A percentile compares a stretch with the other conserved stretches of the same genome.
These are phyloP conservation scores for Crepidodera aurea DNA, from an alignment of 2,888 invertebrate species.

Conservation along the genomic window DNA sequence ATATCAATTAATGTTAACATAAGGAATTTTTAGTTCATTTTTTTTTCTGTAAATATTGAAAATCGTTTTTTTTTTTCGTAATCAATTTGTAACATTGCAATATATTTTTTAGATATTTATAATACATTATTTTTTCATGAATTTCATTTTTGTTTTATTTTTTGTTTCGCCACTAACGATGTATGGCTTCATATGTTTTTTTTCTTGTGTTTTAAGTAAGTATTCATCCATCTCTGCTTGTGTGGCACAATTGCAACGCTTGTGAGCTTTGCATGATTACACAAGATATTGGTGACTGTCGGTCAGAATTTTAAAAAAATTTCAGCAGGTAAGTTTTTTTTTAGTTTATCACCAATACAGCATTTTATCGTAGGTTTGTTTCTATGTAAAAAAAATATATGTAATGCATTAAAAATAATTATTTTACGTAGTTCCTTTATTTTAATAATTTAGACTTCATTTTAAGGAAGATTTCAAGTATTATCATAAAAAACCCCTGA, in stretches of 20 bases:
- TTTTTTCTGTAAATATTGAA: conserved; percentile 10
- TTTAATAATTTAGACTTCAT: no score
- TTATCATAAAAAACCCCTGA: no score
- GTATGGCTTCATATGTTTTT: conserved; percentile 29
- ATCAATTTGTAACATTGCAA: conserved; percentile 28
- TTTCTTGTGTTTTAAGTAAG: conserved; percentile 25
- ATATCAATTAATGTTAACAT: neutral
- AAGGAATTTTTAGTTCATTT: conserved; percentile 2
- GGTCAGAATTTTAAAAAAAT: neutral
- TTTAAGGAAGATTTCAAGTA: no score
- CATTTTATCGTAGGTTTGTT: no score
- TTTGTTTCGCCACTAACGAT: conserved; percentile 31
- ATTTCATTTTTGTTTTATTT: conserved; percentile 34
- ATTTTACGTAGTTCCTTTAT: no score
- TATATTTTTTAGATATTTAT: conserved; percentile 35
- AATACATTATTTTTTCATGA: conserved; percentile 35
- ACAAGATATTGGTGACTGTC: neutral
- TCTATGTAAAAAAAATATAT: no score
- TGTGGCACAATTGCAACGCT: conserved; percentile 2
- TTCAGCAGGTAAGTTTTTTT: neutral
- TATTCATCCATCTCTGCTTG: conserved; percentile 8
- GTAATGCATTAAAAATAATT: no score
- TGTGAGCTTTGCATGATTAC: conserved; percentile 18
- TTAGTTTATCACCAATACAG: no score
- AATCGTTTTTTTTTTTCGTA: conserved; percentile 32